These are phyloP conservation scores for Cephus rjabovi DNA, from an alignment of 2,888 invertebrate species.

Conservation along the genomic window DNA sequence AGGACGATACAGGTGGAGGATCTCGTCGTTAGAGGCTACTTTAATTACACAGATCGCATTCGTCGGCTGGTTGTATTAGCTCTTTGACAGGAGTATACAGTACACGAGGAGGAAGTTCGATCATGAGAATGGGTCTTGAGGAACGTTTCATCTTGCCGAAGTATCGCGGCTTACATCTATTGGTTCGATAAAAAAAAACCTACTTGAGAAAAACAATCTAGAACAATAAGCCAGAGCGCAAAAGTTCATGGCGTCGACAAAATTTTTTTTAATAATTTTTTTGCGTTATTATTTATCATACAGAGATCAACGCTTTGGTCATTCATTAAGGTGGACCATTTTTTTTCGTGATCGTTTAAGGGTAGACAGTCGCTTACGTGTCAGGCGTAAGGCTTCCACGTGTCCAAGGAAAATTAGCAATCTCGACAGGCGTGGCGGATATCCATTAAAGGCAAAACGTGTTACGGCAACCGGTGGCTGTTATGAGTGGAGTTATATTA, in stretches of 20 bases:
- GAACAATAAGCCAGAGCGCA: neutral
- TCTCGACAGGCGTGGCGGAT: conserved; percentile 28
- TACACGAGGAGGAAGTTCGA: neutral
- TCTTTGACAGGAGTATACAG: conserved; percentile 14
- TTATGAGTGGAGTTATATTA: conserved; percentile 25
- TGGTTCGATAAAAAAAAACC: neutral
- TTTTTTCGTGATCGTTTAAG: neutral
- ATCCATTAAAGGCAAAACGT: conserved; percentile 31
- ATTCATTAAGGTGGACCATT: neutral
- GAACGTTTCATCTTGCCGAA: conserved; percentile 60
- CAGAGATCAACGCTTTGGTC: neutral
- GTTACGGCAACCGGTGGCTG: conserved; percentile 24
- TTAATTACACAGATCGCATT: conserved; percentile 57
- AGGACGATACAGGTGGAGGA: conserved; percentile 38
- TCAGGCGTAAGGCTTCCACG: neutral
- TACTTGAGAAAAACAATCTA: neutral
- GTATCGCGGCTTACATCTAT: conserved; percentile 30
- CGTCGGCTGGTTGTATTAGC: conserved; percentile 26
- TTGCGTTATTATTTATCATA: neutral
- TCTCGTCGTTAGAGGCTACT: conserved; percentile 49
- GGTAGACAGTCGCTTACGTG: neutral
- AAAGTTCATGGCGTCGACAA: neutral
- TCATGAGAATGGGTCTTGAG: conserved; percentile 5
- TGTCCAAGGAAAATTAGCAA: conserved; percentile 31
- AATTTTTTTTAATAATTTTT: neutral